phyloP scores from a whole-genome alignment of 2,888 invertebrate species.

The Archips crataeganus region DNA sequence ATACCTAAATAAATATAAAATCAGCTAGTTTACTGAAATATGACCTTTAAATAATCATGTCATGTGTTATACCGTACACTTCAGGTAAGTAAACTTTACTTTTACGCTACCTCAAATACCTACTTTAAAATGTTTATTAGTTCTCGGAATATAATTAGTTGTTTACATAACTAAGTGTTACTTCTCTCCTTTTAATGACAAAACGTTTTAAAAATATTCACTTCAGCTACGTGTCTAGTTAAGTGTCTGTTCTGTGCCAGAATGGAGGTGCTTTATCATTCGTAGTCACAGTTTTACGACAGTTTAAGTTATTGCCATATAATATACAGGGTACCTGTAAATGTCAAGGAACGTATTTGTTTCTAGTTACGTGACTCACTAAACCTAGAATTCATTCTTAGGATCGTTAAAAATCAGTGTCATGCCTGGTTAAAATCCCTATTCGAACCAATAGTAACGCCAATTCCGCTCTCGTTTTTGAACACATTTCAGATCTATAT shows the following conservation, averaged over 20 bases:
- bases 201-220: background rate
- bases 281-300: background rate
- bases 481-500: no score
- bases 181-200: background rate
- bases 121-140: no score
- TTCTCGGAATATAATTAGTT: no score
- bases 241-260: background rate
- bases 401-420: background rate
- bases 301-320: background rate
- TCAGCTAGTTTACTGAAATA: background rate
- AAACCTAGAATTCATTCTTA: background rate
- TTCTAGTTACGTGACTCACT: background rate
- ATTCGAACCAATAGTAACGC: no score
- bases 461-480: no score
- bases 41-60: slow-evolving; percentile 8
- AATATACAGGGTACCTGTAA: background rate
- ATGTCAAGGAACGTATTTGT: background rate
- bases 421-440: background rate
- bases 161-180: no score
- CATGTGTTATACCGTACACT: background rate
- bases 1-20: slow-evolving; percentile 1
- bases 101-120: no score
- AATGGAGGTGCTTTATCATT: background rate
- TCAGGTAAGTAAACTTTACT: no score
- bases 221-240: background rate